These are phyloP conservation scores for Heliocidaris tuberculata DNA, from an alignment of 35 echinoderm and acorn worm genomes.

Conservation along the genomic window DNA sequence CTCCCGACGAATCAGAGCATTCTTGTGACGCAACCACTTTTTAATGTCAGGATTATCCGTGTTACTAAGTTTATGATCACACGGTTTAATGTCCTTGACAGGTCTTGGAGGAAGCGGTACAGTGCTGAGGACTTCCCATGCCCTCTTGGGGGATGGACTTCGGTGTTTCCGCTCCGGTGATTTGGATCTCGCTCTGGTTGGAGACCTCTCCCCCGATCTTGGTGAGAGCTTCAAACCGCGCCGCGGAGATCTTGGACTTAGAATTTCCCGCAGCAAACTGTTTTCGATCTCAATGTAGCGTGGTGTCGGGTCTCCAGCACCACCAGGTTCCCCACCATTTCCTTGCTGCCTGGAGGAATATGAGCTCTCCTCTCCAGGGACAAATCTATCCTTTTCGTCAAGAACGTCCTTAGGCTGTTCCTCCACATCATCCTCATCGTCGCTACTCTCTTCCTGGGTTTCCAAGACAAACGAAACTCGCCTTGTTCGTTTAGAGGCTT, in stretches of 20 bases:
- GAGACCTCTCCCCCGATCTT: slow-evolving; percentile 19
- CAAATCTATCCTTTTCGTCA: slow-evolving; percentile 6
- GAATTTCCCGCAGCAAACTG: not conserved
- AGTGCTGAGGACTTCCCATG: not conserved
- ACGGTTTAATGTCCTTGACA: slow-evolving; percentile 31
- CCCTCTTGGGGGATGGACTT: not conserved
- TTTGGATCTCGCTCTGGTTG: not conserved
- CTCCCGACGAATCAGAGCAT: slow-evolving; percentile 52
- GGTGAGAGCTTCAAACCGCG: not conserved
- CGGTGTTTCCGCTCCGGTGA: slow-evolving; percentile 22
- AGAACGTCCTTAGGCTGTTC: slow-evolving; percentile 1
- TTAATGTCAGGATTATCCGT: slow-evolving; percentile 58
- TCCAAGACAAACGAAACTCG: not conserved
- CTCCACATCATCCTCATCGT: not conserved
- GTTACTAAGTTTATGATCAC: slow-evolving; percentile 52
- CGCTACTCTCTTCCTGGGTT: slow-evolving; percentile 5
- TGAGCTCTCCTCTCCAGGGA: not conserved
- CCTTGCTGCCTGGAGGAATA: not conserved
- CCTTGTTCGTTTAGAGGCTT: not conserved
- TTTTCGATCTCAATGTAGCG: slow-evolving; percentile 22
- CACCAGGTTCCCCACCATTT: not conserved
- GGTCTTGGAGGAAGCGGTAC: slow-evolving; percentile 29
- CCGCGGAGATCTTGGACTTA: not conserved
- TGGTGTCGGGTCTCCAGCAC: not conserved
- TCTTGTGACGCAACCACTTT: slow-evolving; percentile 56